Conservation (phyloP, 2,888 invertebrate genomes). For the Eristalis pertinax region DNA sequence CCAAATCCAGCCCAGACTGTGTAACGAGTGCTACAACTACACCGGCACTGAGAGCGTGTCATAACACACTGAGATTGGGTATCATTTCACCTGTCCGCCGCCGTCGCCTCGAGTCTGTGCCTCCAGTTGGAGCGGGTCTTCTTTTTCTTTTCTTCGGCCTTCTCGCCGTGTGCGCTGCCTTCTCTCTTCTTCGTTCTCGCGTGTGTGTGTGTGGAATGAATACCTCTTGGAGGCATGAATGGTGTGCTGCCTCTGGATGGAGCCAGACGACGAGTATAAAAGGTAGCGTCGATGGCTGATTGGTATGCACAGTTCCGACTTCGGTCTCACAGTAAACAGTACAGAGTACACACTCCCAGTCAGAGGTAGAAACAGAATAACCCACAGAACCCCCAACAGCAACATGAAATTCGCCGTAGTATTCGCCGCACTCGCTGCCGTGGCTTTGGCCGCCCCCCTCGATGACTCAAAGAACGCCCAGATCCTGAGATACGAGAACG, state of each 20-base stretch:
- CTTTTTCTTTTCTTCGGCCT: slow-evolving; percentile 6
- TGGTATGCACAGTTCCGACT: slow-evolving; percentile 46
- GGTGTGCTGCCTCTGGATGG: not conserved
- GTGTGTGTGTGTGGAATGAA: not conserved
- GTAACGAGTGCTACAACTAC: not conserved
- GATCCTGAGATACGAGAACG: slow-evolving; percentile 84
- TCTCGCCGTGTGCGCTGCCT: slow-evolving; percentile 11
- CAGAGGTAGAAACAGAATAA: not conserved
- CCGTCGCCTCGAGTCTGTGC: not conserved
- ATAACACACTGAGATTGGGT: slow-evolving; percentile 14
- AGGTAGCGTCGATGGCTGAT: slow-evolving; percentile 30
- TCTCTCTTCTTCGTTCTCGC: not conserved
- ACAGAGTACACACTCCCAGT: not conserved
- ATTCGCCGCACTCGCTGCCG: slow-evolving; percentile 76
- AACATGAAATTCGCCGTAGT: slow-evolving; percentile 77
- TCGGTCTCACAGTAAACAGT: slow-evolving; percentile 48
- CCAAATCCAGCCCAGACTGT: slow-evolving; percentile 61
- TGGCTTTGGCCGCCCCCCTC: slow-evolving; percentile 77
- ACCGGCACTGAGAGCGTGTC: slow-evolving; percentile 41
- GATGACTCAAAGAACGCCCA: slow-evolving; percentile 83
- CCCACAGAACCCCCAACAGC: not conserved
- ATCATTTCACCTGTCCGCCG: slow-evolving; percentile 19
- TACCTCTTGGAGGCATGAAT: not conserved
- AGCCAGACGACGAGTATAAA: slow-evolving; percentile 41
- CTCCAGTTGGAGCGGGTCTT: slow-evolving; percentile 4